Percentiles rank a stretch among this genome's conserved stretches.
These are phyloP conservation scores for Aphaenogaster rudis DNA, from an alignment of 1,140 invertebrate genomes.

Conservation along the genomic window DNA sequence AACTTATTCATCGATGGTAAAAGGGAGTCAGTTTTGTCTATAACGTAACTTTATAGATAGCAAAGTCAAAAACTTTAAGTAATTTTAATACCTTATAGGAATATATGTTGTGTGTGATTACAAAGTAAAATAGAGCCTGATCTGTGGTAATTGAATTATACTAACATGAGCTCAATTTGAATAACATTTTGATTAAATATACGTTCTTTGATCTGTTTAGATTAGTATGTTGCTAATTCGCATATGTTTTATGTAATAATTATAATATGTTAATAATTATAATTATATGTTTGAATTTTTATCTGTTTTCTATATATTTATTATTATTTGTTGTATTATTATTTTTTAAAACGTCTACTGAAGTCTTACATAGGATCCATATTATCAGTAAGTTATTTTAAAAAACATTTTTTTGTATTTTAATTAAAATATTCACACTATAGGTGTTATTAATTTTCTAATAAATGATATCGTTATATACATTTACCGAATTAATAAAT, in stretches of 20 bases:
- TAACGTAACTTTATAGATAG: not conserved
- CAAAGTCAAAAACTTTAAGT: not conserved
- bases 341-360: not conserved
- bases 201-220: not conserved
- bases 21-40: not conserved
- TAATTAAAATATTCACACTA: not conserved
- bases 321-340: not conserved
- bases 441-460: not conserved
- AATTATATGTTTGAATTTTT: not conserved
- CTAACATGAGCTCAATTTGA: constrained; percentile 18
- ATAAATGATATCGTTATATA: not conserved
- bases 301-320: not conserved
- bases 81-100: not conserved
- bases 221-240: not conserved
- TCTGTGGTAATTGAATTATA: constrained; percentile 1
- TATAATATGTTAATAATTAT: not conserved
- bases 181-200: constrained; percentile 22
- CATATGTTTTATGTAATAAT: not conserved
- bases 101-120: not conserved
- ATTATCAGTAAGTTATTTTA: not conserved
- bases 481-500: not conserved
- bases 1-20: not conserved
- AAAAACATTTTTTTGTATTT: not conserved
- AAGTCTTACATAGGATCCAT: not conserved
- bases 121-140: constrained; percentile 9